Evolutionary conservation across 2,113 vertebrate species (phyloP).

Genomic region (Festucalex cinctus): DNA sequence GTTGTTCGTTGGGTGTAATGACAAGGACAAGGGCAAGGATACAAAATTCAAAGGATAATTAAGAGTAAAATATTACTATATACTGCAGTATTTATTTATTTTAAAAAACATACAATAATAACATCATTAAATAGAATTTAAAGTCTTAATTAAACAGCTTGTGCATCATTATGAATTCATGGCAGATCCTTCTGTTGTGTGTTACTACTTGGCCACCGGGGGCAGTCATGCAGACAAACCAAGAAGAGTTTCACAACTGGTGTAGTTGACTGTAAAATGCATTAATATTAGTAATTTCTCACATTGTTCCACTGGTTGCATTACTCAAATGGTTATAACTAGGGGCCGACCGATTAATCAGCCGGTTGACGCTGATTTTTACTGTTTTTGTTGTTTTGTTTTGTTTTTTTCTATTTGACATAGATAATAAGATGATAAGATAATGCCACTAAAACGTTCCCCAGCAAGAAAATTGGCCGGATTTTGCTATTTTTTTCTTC

Average conservation of each 20-base stretch:
- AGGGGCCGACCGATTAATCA: too few relatives aligned
- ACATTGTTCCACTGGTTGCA: background rate
- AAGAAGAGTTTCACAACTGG: background rate
- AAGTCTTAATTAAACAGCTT: background rate
- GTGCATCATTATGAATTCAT: background rate
- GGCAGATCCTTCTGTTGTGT: background rate
- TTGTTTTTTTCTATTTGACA: too few relatives aligned
- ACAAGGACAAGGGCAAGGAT: background rate
- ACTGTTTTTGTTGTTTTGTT: too few relatives aligned
- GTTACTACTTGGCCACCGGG: background rate
- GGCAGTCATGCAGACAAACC: background rate
- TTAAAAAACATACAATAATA: background rate
- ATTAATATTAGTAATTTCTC: background rate
- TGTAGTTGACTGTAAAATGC: background rate
- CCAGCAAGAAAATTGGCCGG: too few relatives aligned
- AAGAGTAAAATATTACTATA: background rate
- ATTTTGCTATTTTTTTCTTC: too few relatives aligned
- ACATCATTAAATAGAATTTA: background rate
- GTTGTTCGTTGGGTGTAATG: background rate
- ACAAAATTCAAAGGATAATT: background rate
- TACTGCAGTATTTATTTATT: background rate
- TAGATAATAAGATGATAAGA: too few relatives aligned
- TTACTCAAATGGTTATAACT: background rate
- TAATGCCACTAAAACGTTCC: too few relatives aligned
- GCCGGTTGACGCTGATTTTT: too few relatives aligned